phyloP scores from a whole-genome alignment of 2,888 invertebrate species.

The Anthoptus insignis region DNA sequence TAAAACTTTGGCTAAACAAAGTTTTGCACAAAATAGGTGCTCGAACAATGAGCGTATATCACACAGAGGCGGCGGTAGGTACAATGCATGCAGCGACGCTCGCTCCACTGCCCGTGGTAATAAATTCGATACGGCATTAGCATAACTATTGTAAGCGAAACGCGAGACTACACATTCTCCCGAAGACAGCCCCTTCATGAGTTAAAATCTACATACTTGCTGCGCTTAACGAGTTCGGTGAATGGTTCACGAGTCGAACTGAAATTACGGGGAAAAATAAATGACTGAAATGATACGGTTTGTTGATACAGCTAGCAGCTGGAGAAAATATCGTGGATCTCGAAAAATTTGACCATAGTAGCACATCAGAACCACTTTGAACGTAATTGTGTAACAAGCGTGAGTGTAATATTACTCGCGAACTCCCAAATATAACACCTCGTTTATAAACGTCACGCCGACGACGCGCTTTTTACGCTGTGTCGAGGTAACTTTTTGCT shows the following conservation, averaged over 20 bases:
- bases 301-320: too few relatives aligned
- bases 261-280: background rate
- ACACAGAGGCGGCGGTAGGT: slow-evolving; percentile 18
- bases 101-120: slow-evolving; percentile 28
- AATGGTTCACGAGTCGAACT: background rate
- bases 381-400: too few relatives aligned
- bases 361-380: too few relatives aligned
- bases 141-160: slow-evolving; percentile 39
- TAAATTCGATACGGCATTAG: slow-evolving; percentile 38
- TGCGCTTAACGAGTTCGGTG: background rate
- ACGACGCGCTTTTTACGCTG: too few relatives aligned
- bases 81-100: slow-evolving; percentile 10
- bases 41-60: slow-evolving; percentile 33
- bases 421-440: too few relatives aligned
- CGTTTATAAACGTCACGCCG: too few relatives aligned
- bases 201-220: slow-evolving; percentile 33
- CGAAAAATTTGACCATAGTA: too few relatives aligned
- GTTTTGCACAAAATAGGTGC: slow-evolving; percentile 31
- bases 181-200: slow-evolving; percentile 28
- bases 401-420: too few relatives aligned
- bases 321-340: too few relatives aligned
- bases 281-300: background rate
- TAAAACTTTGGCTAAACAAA: slow-evolving; percentile 30
- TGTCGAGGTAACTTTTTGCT: too few relatives aligned
- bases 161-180: slow-evolving; percentile 27